These are phyloP conservation scores for Trisateles emortualis DNA, from an alignment of 2,888 invertebrate species.

Conservation along the genomic window DNA sequence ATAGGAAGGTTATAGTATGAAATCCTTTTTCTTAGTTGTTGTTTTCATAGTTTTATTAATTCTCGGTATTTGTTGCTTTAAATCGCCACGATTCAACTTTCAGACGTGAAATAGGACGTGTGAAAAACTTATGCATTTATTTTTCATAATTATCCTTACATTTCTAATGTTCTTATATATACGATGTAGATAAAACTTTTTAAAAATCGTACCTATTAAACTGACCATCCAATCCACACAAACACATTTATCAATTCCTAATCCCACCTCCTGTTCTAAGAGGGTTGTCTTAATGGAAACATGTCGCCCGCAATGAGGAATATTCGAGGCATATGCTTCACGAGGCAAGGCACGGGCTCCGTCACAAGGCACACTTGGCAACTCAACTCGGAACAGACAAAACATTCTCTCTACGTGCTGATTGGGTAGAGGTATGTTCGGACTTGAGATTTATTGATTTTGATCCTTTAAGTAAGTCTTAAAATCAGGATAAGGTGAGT, in stretches of 20 bases:
- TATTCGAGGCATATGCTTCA: conserved; percentile 77
- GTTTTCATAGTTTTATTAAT: too few relatives aligned
- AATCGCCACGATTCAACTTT: too few relatives aligned
- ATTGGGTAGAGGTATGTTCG: conserved; percentile 72
- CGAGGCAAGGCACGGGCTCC: conserved; percentile 53
- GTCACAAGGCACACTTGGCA: conserved; percentile 65
- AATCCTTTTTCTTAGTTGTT: too few relatives aligned
- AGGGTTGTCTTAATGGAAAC: conserved; percentile 83
- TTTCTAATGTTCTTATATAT: background rate
- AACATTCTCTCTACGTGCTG: conserved; percentile 82
- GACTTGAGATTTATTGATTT: conserved; percentile 39
- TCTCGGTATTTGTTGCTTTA: too few relatives aligned
- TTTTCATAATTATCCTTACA: background rate
- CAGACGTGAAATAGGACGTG: too few relatives aligned
- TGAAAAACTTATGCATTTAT: too few relatives aligned
- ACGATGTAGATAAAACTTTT: background rate
- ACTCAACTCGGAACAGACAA: conserved; percentile 71
- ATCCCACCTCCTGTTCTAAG: conserved; percentile 61
- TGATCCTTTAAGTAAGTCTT: conserved; percentile 59
- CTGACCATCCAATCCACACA: conserved; percentile 3
- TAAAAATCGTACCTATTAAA: background rate
- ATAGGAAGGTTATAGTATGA: too few relatives aligned
- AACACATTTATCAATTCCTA: conserved; percentile 21
- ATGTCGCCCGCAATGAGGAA: conserved; percentile 79
- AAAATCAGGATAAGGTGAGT: background rate